Evolutionary conservation across 1,140 invertebrate species (phyloP), one percentile per base, ranked within the genome.

Genomic region (Scaptomyza montana): DNA sequence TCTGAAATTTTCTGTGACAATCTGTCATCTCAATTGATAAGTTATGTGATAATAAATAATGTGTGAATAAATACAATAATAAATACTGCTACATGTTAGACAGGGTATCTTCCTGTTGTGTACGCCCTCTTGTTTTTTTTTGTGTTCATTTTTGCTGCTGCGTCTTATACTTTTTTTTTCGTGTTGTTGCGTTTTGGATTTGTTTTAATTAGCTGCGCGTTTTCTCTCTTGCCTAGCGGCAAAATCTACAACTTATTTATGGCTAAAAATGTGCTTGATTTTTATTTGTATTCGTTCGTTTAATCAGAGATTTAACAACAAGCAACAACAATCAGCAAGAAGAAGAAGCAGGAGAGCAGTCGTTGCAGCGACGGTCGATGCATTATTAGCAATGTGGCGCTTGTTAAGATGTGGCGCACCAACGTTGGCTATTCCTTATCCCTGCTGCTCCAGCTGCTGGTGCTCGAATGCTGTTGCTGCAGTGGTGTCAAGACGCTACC

Each of bases 121-220:
- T 2, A 10, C 33, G 9, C 3, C 16, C 1, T 16, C 16, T 16
- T 30, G 5, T 30, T 7, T 36, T 36, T 36, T 6, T 13, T 47
- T 53, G 21, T 46, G 25, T 21, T 19, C 54, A 7, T 47, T 65
- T 46, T 54, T 16, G n/a, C 25, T 9, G 5, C 43, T 65, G 12
- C 39, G 13, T 28, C 19, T 59, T 59, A 55, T 49, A 8, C 30
- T 33, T 33, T 33, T 33, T 33, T 56, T 49, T 61, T 57, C 59
- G 72, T 47, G 45, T 62, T 63, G 57, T 53, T 63, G 65, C 71
- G 56, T 62, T 68, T 74, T 68, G 70, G 51, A 63, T 74, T 69
- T 69, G 72, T 76, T 79, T 73, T 74, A 87, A 89, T 87, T 87
- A 87, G 85, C 73, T 50, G 71, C 63, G 19, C 56, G 55, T 71